Base-by-base conservation (phyloP, 1,140 invertebrate genomes). In the Drosophila willistoni region DNA sequence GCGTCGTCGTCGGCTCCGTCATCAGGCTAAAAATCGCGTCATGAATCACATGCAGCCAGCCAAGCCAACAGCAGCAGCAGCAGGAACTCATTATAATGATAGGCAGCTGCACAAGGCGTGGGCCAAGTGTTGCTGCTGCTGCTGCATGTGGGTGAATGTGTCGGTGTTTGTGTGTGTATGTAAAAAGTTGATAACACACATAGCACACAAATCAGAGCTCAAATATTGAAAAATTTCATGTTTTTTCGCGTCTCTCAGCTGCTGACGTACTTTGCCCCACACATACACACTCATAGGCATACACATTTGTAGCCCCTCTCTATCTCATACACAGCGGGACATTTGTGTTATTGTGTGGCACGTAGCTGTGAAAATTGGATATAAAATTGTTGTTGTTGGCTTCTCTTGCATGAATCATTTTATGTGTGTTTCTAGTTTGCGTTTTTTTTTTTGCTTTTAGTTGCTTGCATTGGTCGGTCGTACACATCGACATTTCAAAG, bases 361-460 rank as follows among this genome's bases (percentile, higher is more conserved):
- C 57, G 62, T 77, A 82, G 70, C 63, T 77, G 79, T 76, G 72
- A 84, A 81, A 80, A 78, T 78, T 78, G 68, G 44, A 74, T 63
- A 79, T 68, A 76, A 86, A 73, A 71, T 79, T 69, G 73, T 44
- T 47, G 42, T 55, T 42, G n/a, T 19, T 51, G 44, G 44, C 44
- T 22, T 51, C 44, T 51, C 44, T 51, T 65, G 71, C 54, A 69
- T 86, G 82, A 86, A 76, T 86, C 83, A 86, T 76, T 54, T 71
- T 36, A 19, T 64, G 61, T 64, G 42, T 73, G 34, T 51, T 51
- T 47, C 19, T 39, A 51, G 65, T 54, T 64, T 47, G 33, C 22
- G 44, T 68, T 22, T 22, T 22, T 22, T 22, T 47, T 34, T 55
- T 54, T 78, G 68, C 78, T 85, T 78, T 71, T 71, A 57, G 74